phyloP scores from a whole-genome alignment of 2,888 invertebrate species.

The Apotomis turbidana region DNA sequence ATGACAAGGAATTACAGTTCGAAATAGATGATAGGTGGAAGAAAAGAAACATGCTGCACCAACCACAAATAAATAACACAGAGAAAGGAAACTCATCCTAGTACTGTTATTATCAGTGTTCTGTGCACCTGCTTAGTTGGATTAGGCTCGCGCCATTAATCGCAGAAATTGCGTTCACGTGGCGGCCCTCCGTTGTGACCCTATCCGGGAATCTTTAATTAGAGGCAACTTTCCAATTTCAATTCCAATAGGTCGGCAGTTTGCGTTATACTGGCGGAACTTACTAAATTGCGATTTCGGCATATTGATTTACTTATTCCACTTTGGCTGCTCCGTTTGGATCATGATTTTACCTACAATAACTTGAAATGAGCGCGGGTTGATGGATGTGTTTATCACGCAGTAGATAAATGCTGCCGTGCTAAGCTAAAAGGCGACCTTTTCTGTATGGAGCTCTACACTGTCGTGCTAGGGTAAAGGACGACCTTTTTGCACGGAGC shows the following conservation, averaged over 20 bases:
- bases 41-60: no score
- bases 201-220: conserved; percentile 74
- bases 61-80: no score
- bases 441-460: no score
- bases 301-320: conserved; percentile 26
- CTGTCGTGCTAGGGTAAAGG: no score
- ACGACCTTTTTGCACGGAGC: no score
- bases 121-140: conserved; percentile 74
- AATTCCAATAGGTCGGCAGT: conserved; percentile 52
- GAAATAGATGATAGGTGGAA: no score
- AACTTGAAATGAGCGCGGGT: no score
- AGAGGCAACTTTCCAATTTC: conserved; percentile 76
- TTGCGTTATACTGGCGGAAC: conserved; percentile 30
- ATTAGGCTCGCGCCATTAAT: conserved; percentile 81
- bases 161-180: conserved; percentile 76
- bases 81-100: not conserved
- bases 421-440: no score
- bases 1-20: no score
- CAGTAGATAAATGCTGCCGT: no score
- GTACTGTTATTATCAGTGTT: conserved; percentile 46
- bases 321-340: not conserved
- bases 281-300: conserved; percentile 29
- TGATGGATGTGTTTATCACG: no score
- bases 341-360: not conserved
- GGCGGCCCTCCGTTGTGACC: conserved; percentile 52